Evolutionary conservation across 2,797 vertebrate species (phyloP), one percentile per base, ranked within the genome.

Genomic region (Notolabrus celidotus): DNA sequence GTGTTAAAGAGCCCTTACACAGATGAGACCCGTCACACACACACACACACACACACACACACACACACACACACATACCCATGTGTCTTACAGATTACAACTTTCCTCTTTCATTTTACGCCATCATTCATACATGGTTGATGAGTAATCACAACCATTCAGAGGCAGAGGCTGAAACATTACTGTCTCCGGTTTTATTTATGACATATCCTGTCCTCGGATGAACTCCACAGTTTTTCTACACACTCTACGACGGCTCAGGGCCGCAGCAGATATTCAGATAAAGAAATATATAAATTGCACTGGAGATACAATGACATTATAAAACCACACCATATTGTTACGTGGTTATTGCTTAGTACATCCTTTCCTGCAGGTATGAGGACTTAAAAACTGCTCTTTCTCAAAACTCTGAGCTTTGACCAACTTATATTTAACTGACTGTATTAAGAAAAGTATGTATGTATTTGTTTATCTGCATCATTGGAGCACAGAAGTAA

Each of bases 91-190:
- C 45, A 78, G 69, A 86, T 86, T 79, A 81, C 70, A 74, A 74
- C 82, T 80, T 71, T 78, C 59, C 43, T 71, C 60, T 77, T 72
- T 84, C 61, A 76, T 34, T 82, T 83, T 85, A 74, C 6, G 36
- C 62, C 17, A 53, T 76, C 76, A 84, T 87, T 85, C 58, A 79
- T 83, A 70, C 57, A 74, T 45, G 42, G 43, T 57, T 61, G 71
- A 71, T 86, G 82, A 86, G 54, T 85, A 85, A 87, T 77, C 80
- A 70, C 22, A 49, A 57, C 46, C 67, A 41, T 78, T 58, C 75
- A 65, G 55, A n/a, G 46, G 62, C 51, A 60, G 56, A 33, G 56
- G 60, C 42, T 43, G 64, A 69, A 54, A 56, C 47, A 61, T 17
- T 16, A 17, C 58, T 9, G 46, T 72, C 54, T 77, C 20, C 20